A percentile compares a stretch with the other conserved stretches of the same genome.
Evolutionary conservation across 2,797 vertebrate genomes (phyloP).

Genomic region (Sebastiscus albofasciatus): DNA sequence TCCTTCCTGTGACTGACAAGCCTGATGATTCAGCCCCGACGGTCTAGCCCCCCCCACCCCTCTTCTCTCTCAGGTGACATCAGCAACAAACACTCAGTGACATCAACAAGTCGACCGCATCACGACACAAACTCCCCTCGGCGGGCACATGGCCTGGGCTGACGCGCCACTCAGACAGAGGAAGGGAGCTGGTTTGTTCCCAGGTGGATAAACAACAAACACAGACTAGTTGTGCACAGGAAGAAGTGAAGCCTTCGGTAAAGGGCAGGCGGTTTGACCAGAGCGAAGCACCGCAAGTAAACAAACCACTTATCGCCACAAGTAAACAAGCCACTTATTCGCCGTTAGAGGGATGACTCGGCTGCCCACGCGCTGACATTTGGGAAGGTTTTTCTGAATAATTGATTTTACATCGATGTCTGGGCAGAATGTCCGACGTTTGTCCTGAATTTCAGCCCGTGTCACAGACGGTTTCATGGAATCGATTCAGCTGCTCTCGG

Average conservation of each 20-base stretch:
- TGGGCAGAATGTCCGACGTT: not conserved
- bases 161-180: constrained; percentile 9
- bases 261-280: constrained; percentile 19
- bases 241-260: not conserved
- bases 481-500: not conserved
- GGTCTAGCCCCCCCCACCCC: not conserved
- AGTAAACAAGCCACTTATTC: constrained; percentile 20
- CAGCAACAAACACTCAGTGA: constrained; percentile 30
- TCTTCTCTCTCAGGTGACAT: constrained; percentile 26
- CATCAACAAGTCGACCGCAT: constrained; percentile 42
- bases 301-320: constrained; percentile 4
- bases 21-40: constrained; percentile 49
- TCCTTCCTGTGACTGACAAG: constrained; percentile 51
- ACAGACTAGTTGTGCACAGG: not conserved
- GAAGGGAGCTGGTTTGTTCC: constrained; percentile 10
- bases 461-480: not conserved
- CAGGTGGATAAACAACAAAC: constrained; percentile 30
- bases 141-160: not conserved
- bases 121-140: constrained; percentile 37
- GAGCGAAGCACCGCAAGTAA: constrained; percentile 1
- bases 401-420: constrained; percentile 17
- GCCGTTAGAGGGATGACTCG: not conserved
- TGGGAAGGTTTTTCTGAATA: not conserved
- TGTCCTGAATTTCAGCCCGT: not conserved
- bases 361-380: not conserved